Base-by-base conservation (phyloP, 2,888 invertebrate genomes). In the Aradus depressus region DNA sequence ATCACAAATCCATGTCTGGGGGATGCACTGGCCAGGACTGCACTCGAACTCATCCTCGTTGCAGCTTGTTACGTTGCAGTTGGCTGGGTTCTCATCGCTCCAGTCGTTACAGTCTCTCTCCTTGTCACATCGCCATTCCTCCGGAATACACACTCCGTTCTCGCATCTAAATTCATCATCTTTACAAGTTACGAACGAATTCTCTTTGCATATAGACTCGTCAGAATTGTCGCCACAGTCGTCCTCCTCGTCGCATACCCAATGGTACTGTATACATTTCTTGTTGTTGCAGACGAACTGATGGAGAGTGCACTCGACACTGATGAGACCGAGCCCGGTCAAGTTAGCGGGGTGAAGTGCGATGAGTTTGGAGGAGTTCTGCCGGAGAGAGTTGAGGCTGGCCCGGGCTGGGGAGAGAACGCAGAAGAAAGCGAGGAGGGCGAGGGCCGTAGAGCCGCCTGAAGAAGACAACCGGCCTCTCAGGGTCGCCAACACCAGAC, bases 181-280 rank as follows among this genome's bases (percentile, higher is more conserved):
- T 37, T 77, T 76, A 67, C 89, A 90, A 55, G 81, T 81, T 19
- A 25, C 26, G 2, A 25, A 16, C 5, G 25, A 2, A 12, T 21
- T 21, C 22, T 41, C 34, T 67, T 77, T 74, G 58, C 75, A 73
- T 51, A 75, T 70, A 63, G 74, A 73, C 70, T 89, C 88, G 67
- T 89, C 89, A n/a, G 84, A 82, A 64, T 79, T 76, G 69, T 88
- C 88, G 43, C 71, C 75, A 68, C 89, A 89, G 67, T 89, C 88
- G 61, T 79, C 73, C 43, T 79, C 76, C 51, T 80, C 78, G 65
- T 89, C 88, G 66, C 89, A 89, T 56, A 80, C 74, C 75, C 80
- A 85, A 53, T 79, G 74, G 55, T 79, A 71, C 16, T 84, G 81
- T 67, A 87, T 82, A 68, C 87, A 88, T 61, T 74, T 75, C 60